Evolutionary conservation across 2,888 invertebrate genomes (phyloP).

Genomic region (Euphydryas editha): DNA sequence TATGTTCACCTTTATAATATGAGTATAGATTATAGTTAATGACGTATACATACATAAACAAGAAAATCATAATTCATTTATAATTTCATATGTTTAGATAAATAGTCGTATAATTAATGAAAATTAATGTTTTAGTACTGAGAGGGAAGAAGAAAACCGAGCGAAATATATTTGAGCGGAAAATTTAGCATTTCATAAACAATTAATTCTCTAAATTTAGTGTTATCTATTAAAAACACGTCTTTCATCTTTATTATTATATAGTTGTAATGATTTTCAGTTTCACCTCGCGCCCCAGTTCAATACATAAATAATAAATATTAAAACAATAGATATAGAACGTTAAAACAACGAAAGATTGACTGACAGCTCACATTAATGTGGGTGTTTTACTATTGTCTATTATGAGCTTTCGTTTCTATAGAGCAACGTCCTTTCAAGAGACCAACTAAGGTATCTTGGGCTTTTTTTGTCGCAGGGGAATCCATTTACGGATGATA

Average conservation of each 20-base stretch:
- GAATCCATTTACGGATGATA: no score
- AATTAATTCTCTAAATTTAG: background rate
- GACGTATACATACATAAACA: background rate
- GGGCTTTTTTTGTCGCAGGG: no score
- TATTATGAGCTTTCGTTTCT: constrained; percentile 11
- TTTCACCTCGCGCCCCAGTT: constrained; percentile 6
- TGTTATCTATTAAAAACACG: no score
- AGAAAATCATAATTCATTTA: constrained; percentile 7
- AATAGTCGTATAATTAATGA: background rate
- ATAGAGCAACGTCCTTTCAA: background rate
- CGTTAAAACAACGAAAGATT: constrained; percentile 25
- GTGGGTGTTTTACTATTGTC: constrained; percentile 20
- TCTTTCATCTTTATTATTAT: background rate
- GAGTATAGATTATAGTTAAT: background rate
- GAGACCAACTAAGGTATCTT: background rate
- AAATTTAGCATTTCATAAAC: background rate
- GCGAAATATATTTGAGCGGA: background rate
- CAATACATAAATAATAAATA: constrained; percentile 21
- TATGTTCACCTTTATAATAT: no score
- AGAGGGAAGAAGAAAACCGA: background rate
- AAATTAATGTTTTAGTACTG: background rate
- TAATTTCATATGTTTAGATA: constrained; percentile 1
- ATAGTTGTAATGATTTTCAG: background rate
- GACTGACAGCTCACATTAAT: constrained; percentile 30
- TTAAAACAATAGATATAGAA: constrained; percentile 26